phyloP scores from a whole-genome alignment of 23 tunicate genomes.

The Trididemnum clinides region DNA sequence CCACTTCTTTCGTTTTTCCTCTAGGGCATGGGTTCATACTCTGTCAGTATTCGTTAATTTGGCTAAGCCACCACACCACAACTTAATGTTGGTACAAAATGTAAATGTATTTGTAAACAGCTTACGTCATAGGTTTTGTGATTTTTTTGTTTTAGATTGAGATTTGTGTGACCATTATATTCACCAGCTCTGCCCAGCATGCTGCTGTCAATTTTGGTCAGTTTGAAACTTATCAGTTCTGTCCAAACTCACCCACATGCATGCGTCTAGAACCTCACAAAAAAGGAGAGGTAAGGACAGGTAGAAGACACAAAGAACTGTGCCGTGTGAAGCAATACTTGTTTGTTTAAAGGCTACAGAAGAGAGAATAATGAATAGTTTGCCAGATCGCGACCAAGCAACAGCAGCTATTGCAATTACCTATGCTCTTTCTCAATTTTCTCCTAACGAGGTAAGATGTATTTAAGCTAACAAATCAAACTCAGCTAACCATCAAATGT shows the following conservation, averaged over 20 bases:
- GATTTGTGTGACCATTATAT: conserved; percentile 22
- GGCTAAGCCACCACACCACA: too few relatives aligned
- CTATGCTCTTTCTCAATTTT: conserved; percentile 5
- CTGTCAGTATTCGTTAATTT: too few relatives aligned
- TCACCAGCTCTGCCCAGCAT: conserved; percentile 47
- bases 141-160: too few relatives aligned
- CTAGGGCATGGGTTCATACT: too few relatives aligned
- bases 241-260: conserved; percentile 46
- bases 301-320: too few relatives aligned
- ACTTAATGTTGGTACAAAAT: too few relatives aligned
- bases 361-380: conserved; percentile 29
- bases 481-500: too few relatives aligned
- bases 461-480: too few relatives aligned
- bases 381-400: conserved; percentile 1
- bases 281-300: conserved; percentile 47
- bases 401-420: not conserved
- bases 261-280: conserved; percentile 54
- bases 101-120: too few relatives aligned
- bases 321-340: not conserved
- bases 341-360: not conserved
- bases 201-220: conserved; percentile 60
- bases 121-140: too few relatives aligned
- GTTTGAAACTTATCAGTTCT: conserved; percentile 35
- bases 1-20: too few relatives aligned
- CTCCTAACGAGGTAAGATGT: conserved; percentile 31